phyloP scores from a whole-genome alignment of 2,888 invertebrate genomes.

The Anarsia innoxiella region DNA sequence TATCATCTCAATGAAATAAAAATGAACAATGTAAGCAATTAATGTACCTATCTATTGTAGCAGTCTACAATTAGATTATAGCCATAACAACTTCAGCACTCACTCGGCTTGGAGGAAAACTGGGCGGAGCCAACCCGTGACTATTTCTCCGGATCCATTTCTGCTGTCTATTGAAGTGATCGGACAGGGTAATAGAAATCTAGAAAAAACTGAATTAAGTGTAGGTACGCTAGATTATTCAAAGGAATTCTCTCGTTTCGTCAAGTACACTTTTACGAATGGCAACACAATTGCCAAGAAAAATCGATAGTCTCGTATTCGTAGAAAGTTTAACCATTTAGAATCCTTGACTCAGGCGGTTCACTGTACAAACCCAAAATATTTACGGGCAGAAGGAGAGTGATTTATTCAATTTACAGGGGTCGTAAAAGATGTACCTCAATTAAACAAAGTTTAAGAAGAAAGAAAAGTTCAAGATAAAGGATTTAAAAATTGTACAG shows the following conservation, averaged over 20 bases:
- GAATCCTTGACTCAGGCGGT: not conserved
- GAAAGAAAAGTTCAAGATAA: no score
- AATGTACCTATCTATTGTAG: no score
- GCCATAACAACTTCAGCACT: slow-evolving; percentile 4
- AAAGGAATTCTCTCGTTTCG: no score
- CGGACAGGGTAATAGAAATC: not conserved
- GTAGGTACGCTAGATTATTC: no score
- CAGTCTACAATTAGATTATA: not conserved
- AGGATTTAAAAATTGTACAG: no score
- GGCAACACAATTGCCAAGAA: slow-evolving; percentile 1
- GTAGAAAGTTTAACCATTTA: slow-evolving; percentile 1
- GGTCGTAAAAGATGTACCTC: no score
- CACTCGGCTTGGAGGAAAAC: slow-evolving; percentile 17
- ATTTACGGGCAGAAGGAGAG: no score
- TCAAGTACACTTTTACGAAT: slow-evolving; percentile 1
- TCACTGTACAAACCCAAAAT: not conserved
- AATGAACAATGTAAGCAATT: not conserved
- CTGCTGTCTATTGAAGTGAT: not conserved
- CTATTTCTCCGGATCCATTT: not conserved
- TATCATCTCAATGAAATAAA: no score
- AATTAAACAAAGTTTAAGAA: no score
- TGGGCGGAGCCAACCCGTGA: no score
- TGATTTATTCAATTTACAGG: no score
- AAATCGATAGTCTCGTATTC: slow-evolving; percentile 3
- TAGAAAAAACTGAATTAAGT: no score